Evolutionary conservation across 2,113 vertebrate species (phyloP).

Genomic region (Thamnaconus septentrionalis): DNA sequence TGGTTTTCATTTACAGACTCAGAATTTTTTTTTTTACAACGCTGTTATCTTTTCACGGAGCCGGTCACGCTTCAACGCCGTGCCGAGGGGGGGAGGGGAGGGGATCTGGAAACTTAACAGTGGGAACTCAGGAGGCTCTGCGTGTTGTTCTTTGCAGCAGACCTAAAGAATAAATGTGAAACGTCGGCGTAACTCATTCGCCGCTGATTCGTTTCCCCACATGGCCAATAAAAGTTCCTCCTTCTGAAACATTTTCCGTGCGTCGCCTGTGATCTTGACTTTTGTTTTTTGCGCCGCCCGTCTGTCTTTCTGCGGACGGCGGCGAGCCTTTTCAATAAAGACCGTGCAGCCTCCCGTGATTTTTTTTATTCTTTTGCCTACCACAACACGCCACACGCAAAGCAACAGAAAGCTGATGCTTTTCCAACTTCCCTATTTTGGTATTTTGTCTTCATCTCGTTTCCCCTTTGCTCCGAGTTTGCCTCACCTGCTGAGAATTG

Average conservation of each 20-base stretch:
- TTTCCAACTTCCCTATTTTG: background rate
- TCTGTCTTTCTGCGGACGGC: conserved; percentile 17
- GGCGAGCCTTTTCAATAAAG: conserved; percentile 8
- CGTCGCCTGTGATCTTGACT: background rate
- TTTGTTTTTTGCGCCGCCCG: background rate
- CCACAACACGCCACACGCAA: conserved; percentile 2
- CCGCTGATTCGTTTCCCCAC: conserved; percentile 28
- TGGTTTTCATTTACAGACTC: conserved; percentile 9
- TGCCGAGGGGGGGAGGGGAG: background rate
- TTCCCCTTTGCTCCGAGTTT: conserved; percentile 48
- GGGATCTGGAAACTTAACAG: conserved; percentile 12
- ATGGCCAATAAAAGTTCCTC: conserved; percentile 12
- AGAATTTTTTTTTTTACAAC: background rate
- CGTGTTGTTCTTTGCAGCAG: background rate
- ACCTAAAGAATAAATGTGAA: conserved; percentile 26
- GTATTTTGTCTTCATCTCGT: background rate
- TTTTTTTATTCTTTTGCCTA: conserved; percentile 24
- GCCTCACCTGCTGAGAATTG: conserved; percentile 60
- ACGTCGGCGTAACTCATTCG: conserved; percentile 5
- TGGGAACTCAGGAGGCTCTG: background rate
- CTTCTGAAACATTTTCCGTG: conserved; percentile 2
- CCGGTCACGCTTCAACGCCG: conserved; percentile 11
- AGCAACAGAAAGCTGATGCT: conserved; percentile 55
- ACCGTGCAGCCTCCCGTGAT: too few relatives aligned
- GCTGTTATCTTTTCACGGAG: conserved; percentile 20